Conservation (phyloP, 2,797 vertebrate genomes). For the Clarias platycephalus region DNA sequence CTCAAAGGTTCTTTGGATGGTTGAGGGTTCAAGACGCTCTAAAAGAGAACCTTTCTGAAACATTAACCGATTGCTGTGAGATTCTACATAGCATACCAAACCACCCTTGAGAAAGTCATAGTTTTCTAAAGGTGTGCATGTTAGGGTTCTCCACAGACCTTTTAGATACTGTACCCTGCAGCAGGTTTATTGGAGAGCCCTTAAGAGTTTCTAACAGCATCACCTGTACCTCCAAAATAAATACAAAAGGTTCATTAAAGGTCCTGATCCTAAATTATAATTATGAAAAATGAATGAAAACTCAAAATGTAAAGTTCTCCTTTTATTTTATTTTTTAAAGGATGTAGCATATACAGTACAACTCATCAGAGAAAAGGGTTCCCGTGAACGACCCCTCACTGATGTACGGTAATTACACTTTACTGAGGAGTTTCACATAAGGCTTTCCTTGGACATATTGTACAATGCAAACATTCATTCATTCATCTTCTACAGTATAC, state of each 20-base stretch:
- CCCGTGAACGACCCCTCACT: neutral
- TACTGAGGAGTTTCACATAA: neutral
- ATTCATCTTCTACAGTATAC: too few species aligned
- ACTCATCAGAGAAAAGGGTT: neutral
- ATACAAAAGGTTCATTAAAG: neutral
- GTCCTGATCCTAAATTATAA: neutral
- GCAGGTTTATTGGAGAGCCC: neutral
- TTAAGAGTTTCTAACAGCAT: neutral
- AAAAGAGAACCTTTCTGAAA: neutral
- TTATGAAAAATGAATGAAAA: too few species aligned
- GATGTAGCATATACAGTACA: neutral
- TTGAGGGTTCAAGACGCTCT: neutral
- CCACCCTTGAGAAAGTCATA: neutral
- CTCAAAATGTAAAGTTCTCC: too few species aligned
- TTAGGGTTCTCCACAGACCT: neutral
- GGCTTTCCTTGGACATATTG: neutral
- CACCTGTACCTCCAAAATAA: neutral
- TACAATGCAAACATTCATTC: too few species aligned
- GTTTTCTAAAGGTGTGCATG: neutral
- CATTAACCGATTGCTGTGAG: neutral
- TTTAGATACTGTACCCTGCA: neutral
- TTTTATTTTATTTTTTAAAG: neutral
- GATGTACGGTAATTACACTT: neutral
- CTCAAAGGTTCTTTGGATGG: neutral
- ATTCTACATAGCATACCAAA: neutral